These are phyloP conservation scores for Ornithorhynchus anatinus DNA, from an alignment of 2,113 vertebrate species.

Conservation along the genomic window DNA sequence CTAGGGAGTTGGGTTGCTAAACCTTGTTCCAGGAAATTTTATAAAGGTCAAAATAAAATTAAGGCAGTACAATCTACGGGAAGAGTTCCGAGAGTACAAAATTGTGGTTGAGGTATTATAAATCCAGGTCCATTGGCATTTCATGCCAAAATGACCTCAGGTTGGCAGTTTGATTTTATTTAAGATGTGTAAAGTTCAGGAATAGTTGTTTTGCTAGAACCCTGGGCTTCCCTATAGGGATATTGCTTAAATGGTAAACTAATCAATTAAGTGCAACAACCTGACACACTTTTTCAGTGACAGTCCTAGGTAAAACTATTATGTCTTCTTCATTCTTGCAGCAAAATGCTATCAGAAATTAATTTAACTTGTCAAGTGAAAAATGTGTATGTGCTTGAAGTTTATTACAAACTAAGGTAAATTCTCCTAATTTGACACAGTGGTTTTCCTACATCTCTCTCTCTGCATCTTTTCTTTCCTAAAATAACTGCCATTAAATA, in stretches of 20 bases:
- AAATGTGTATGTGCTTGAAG: too few relatives aligned
- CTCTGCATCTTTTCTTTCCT: too few relatives aligned
- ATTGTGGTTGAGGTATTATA: neutral
- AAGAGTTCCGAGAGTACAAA: neutral
- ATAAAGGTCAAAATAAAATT: slow-evolving; percentile 4
- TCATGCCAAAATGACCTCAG: slow-evolving; percentile 5
- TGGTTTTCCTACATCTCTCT: too few relatives aligned
- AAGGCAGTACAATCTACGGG: neutral
- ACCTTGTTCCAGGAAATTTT: neutral
- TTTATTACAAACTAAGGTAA: too few relatives aligned
- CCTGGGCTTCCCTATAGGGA: too few relatives aligned
- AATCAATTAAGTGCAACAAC: neutral
- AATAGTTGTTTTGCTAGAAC: neutral
- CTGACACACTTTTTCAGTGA: neutral
- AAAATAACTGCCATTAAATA: too few relatives aligned
- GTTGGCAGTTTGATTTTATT: neutral
- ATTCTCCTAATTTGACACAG: too few relatives aligned
- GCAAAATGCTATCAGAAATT: neutral
- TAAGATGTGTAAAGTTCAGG: slow-evolving; percentile 1
- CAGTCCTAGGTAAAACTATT: neutral
- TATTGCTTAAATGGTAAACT: neutral
- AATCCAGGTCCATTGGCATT: neutral
- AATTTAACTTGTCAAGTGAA: slow-evolving; percentile 2
- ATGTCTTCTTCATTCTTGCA: neutral
- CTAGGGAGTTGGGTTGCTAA: neutral